phyloP scores from a whole-genome alignment of 1,140 invertebrate genomes.

The Bombus pyrosoma region DNA sequence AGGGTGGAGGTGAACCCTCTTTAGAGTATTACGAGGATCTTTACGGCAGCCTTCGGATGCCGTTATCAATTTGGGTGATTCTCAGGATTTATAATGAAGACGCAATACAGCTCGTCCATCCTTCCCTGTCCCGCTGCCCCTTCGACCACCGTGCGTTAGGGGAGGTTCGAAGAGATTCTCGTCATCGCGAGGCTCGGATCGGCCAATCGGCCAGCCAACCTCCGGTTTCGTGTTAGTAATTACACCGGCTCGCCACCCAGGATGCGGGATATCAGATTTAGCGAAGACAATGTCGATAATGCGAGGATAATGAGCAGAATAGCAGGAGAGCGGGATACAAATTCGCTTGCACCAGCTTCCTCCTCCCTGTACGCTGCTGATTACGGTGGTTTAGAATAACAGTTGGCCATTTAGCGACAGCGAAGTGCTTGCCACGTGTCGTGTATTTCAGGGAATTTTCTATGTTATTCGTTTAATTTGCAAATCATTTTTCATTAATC shows the following conservation, averaged over 20 bases:
- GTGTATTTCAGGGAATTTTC: background rate
- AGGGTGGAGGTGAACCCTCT: conserved; percentile 65
- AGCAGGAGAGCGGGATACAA: background rate
- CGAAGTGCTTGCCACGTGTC: no score
- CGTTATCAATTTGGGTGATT: conserved; percentile 76
- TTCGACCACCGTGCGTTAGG: background rate
- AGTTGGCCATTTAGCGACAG: background rate
- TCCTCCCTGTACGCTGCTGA: background rate
- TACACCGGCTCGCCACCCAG: conserved; percentile 67
- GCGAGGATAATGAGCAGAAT: conserved; percentile 17
- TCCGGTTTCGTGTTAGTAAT: conserved; percentile 62
- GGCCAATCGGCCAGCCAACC: conserved; percentile 54
- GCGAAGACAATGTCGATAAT: conserved; percentile 48
- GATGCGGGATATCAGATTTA: conserved; percentile 51
- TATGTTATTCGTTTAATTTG: background rate
- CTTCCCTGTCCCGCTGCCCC: background rate
- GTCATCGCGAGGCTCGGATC: conserved; percentile 60
- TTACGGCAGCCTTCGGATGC: conserved; percentile 70
- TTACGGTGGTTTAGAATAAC: background rate
- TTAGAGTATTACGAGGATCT: conserved; percentile 60
- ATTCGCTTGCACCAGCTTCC: background rate
- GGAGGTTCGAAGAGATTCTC: conserved; percentile 43
- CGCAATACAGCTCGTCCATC: conserved; percentile 55
- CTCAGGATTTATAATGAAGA: conserved; percentile 72
- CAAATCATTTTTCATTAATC: background rate